Percentiles rank a stretch among this genome's conserved stretches.
Conservation (phyloP, 2,888 invertebrate species). For the Amphimallon solstitiale region DNA sequence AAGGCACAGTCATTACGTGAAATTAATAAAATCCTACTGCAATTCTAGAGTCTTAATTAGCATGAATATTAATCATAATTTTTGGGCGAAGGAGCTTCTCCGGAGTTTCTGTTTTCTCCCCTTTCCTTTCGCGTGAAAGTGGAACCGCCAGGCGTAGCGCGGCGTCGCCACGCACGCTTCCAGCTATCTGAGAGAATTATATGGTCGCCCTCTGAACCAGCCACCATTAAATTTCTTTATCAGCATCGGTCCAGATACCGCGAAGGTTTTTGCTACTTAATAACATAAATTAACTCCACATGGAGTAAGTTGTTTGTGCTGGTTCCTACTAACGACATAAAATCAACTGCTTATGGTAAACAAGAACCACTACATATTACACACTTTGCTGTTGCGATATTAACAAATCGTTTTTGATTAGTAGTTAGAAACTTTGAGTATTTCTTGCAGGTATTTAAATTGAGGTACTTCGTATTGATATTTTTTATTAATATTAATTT, state of each 20-base stretch:
- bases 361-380: too few relatives aligned
- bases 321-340: constrained; percentile 1
- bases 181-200: constrained; percentile 40
- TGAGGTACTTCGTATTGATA: too few relatives aligned
- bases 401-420: too few relatives aligned
- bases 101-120: neutral
- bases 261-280: constrained; percentile 46
- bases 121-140: neutral
- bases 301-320: constrained; percentile 16
- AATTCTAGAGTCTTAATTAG: constrained; percentile 5
- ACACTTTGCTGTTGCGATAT: too few relatives aligned
- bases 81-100: constrained; percentile 9
- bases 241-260: constrained; percentile 37
- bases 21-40: constrained; percentile 6
- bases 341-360: constrained; percentile 9
- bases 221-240: constrained; percentile 49
- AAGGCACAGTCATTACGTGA: too few relatives aligned
- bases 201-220: constrained; percentile 43
- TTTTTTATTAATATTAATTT: too few relatives aligned
- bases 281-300: constrained; percentile 42
- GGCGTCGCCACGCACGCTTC: constrained; percentile 18
- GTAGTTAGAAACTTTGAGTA: too few relatives aligned
- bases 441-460: too few relatives aligned
- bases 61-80: constrained; percentile 25
- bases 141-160: neutral